Evolutionary conservation across 1,140 invertebrate genomes (phyloP), one percentile per base, ranked within the genome.

Genomic region (Tetramorium simillimum): DNA sequence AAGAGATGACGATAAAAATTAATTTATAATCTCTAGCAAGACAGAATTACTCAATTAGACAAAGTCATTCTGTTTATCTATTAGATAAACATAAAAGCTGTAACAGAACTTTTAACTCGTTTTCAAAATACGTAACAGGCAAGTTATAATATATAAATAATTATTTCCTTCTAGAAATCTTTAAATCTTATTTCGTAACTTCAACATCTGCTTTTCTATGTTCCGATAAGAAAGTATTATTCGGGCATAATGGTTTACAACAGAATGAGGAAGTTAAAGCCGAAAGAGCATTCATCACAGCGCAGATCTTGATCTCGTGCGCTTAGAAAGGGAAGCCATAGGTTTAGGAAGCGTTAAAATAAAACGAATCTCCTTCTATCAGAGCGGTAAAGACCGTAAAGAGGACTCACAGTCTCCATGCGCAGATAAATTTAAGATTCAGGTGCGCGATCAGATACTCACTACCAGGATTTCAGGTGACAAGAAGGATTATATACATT

Each of bases 391-490:
- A 86, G 86, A 63, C 4, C 24, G 76, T 53, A 60, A 93, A 86
- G 91, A 93, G 92, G 84, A 77, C 16, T 90, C 43, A 21, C 37
- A 49, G 7, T 33, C 10, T 72, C 62, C 65, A 84, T 93, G 92
- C 92, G 92, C 92, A 92, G 91, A 92, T 90, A 90, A 90, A 90
- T 89, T 86, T 75, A 88, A 85, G 85, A 88, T 89, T 94, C 92
- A 93, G 92, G 92, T 94, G 93, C 93, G 92, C 93, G 85, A 85
- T 86, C 92, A 93, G 92, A 92, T 92, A 91, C 69, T 75, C 75
- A 33, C 62, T 89, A 93, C 67, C 91, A 93, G 93, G 92, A 73
- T 80, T 92, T 72, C 91, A 94, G 87, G 67, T 85, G 51, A 63
- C 46, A 49, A 89, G 76, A 72, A 88, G 84, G 75, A 90, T 86